Percentiles rank a stretch among this genome's conserved stretches.
phyloP scores from a whole-genome alignment of 1,140 invertebrate genomes.

The Vanessa atalanta region DNA sequence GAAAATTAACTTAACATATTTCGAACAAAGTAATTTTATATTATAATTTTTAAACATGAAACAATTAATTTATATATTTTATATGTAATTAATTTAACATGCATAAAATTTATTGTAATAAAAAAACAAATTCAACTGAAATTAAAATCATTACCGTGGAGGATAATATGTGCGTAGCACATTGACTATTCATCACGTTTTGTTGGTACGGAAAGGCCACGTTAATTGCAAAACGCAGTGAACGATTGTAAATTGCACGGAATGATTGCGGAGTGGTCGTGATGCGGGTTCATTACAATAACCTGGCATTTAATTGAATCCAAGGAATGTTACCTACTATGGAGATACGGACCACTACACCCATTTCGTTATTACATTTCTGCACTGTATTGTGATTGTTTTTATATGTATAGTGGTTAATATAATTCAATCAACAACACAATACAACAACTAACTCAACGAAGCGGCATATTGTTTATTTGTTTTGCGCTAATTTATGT shows the following conservation, averaged over 20 bases:
- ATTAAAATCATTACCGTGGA: slow-evolving; percentile 27
- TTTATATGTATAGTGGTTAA: not conserved
- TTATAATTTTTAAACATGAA: too few relatives aligned
- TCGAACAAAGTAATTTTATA: too few relatives aligned
- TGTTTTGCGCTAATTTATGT: too few relatives aligned
- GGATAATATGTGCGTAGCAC: slow-evolving; percentile 41
- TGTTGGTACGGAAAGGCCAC: slow-evolving; percentile 54
- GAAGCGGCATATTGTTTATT: not conserved
- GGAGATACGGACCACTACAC: slow-evolving; percentile 49
- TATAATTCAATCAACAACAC: not conserved
- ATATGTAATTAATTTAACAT: not conserved
- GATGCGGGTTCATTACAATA: slow-evolving; percentile 75
- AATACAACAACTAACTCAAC: not conserved
- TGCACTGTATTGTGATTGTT: not conserved
- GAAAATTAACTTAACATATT: not conserved
- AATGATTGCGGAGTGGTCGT: slow-evolving; percentile 66
- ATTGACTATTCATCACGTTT: slow-evolving; percentile 49
- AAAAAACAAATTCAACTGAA: slow-evolving; percentile 18
- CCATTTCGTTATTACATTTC: slow-evolving; percentile 19
- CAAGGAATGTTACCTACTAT: slow-evolving; percentile 58
- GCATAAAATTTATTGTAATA: not conserved
- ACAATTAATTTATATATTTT: not conserved
- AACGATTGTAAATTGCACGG: slow-evolving; percentile 75
- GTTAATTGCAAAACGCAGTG: slow-evolving; percentile 74
- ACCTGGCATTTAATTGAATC: slow-evolving; percentile 73